Percentiles rank a stretch among this genome's conserved stretches.
Conservation (phyloP, 2,888 invertebrate genomes). For the Cosmia pyralina region DNA sequence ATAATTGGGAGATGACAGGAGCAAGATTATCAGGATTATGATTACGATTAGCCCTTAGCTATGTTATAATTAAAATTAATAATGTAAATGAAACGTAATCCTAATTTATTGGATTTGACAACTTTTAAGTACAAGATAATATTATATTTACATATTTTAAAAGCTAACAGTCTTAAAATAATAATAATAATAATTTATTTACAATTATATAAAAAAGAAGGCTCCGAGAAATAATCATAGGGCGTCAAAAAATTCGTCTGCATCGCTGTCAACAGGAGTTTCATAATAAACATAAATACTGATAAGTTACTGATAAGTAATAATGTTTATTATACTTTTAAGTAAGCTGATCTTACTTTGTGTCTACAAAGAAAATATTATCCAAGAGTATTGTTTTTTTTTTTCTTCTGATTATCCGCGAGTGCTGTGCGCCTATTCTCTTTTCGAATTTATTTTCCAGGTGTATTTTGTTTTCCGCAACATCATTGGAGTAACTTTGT, state of each 20-base stretch:
- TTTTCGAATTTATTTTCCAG: neutral
- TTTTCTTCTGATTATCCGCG: neutral
- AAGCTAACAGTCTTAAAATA: too few relatives aligned
- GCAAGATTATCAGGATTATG: constrained; percentile 17
- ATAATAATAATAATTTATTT: too few relatives aligned
- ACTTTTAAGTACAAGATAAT: neutral
- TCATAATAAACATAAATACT: too few relatives aligned
- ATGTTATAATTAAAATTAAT: constrained; percentile 7
- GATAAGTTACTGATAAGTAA: too few relatives aligned
- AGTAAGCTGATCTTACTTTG: constrained; percentile 9
- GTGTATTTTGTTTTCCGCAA: neutral
- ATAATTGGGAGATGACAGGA: constrained; percentile 15
- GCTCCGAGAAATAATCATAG: too few relatives aligned
- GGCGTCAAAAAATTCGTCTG: too few relatives aligned
- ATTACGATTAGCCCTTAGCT: constrained; percentile 15
- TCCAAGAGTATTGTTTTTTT: neutral
- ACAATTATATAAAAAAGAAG: too few relatives aligned
- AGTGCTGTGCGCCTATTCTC: neutral
- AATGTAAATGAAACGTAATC: constrained; percentile 20
- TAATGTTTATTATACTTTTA: neutral
- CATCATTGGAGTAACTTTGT: constrained; percentile 6
- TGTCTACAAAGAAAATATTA: neutral
- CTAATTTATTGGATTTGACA: constrained; percentile 2
- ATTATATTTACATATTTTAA: too few relatives aligned
- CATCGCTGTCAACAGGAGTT: too few relatives aligned